Conservation (phyloP, 2,888 invertebrate genomes). For the Melanchra persicariae region DNA sequence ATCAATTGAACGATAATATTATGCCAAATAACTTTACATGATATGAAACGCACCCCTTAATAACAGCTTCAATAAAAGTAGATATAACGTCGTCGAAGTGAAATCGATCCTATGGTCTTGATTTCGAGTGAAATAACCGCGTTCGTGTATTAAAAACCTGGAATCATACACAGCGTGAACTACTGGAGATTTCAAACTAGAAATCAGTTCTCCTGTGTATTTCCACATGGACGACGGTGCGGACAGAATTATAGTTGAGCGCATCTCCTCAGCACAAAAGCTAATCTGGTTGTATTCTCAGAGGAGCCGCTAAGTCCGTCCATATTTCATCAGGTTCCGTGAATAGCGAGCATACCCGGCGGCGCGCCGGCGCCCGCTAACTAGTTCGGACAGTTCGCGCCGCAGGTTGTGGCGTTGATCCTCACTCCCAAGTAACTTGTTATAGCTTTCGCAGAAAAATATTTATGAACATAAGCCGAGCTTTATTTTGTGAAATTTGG, state of each 20-base stretch:
- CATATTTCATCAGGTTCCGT: not conserved
- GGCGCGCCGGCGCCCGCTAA: not conserved
- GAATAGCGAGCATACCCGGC: not conserved
- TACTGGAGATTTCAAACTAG: not conserved
- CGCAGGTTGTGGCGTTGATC: not conserved
- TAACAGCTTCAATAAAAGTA: no score
- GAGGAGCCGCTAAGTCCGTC: not conserved
- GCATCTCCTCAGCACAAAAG: not conserved
- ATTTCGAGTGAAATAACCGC: no score
- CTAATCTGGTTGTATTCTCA: not conserved
- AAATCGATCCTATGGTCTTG: no score
- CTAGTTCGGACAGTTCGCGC: conserved; percentile 1
- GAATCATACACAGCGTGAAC: not conserved
- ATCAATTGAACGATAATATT: no score
- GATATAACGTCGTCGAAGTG: no score
- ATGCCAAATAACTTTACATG: no score
- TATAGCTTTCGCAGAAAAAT: not conserved
- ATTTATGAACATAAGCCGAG: not conserved
- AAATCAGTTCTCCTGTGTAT: not conserved
- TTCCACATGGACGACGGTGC: no score
- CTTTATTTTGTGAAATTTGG: not conserved
- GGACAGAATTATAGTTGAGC: not conserved
- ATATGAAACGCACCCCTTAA: no score
- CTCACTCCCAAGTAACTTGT: not conserved
- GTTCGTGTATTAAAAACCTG: not conserved